phyloP scores from a whole-genome alignment of 92 coral and sea anemone genomes.

The Phenganax stokvisi region DNA sequence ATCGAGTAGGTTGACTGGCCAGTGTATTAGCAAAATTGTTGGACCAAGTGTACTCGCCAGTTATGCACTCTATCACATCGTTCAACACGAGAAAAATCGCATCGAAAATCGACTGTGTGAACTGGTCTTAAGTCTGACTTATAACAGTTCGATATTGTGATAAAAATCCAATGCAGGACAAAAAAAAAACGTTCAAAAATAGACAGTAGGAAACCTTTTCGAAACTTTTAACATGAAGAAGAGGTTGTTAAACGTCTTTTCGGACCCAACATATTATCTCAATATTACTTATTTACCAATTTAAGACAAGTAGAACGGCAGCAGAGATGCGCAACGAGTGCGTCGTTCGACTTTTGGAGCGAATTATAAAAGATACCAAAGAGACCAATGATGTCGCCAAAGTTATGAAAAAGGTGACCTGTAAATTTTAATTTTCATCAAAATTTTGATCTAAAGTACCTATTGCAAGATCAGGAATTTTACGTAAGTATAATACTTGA shows the following conservation, averaged over 20 bases:
- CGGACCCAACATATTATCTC: neutral
- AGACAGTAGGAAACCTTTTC: too few species aligned
- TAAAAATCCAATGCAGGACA: too few species aligned
- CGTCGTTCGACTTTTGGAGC: slow-evolving; percentile 28
- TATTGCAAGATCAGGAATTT: neutral
- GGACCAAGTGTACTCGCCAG: too few species aligned
- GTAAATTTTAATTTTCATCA: neutral
- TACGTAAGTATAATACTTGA: neutral
- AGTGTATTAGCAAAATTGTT: too few species aligned
- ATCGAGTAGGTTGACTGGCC: too few species aligned
- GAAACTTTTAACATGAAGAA: neutral
- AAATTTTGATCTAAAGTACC: neutral
- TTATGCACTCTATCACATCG: too few species aligned
- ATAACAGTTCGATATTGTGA: too few species aligned
- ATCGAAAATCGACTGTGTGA: too few species aligned
- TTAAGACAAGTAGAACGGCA: slow-evolving; percentile 21
- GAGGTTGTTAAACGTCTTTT: neutral
- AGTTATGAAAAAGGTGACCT: slow-evolving; percentile 4
- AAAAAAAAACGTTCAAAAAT: too few species aligned
- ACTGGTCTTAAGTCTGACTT: too few species aligned
- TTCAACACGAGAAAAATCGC: too few species aligned
- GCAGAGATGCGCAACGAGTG: slow-evolving; percentile 26
- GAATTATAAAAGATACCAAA: slow-evolving; percentile 5
- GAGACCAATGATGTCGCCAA: slow-evolving; percentile 7
- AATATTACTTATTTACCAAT: neutral